Evolutionary conservation across 2,888 invertebrate genomes (phyloP).

Genomic region (Micoletzkya japonica): DNA sequence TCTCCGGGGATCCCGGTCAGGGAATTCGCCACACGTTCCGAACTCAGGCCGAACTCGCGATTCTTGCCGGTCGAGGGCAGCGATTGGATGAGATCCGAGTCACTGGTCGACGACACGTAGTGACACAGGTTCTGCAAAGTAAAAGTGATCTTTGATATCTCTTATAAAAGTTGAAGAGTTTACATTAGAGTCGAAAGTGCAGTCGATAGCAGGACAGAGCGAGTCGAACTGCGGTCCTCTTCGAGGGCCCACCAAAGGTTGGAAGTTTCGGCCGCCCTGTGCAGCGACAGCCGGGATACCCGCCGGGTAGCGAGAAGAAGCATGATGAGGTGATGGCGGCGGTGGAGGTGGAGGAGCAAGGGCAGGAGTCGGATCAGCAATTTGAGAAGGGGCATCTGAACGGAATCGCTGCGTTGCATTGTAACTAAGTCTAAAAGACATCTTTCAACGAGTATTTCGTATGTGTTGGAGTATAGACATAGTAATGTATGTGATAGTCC

Average conservation of each 20-base stretch:
- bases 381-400: background rate
- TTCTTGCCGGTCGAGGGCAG: conserved; percentile 29
- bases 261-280: conserved; percentile 15
- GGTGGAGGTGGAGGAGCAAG: conserved; percentile 21
- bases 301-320: conserved; percentile 4
- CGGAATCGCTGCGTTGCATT: background rate
- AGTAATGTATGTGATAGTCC: too few species aligned
- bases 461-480: too few species aligned
- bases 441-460: too few species aligned
- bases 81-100: conserved; percentile 29
- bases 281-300: background rate
- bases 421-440: too few species aligned
- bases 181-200: conserved; percentile 41
- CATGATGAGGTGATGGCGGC: background rate
- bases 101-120: conserved; percentile 38
- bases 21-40: conserved; percentile 44
- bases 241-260: conserved; percentile 33
- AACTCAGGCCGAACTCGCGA: conserved; percentile 43
- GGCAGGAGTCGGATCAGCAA: background rate
- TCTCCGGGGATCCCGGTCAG: conserved; percentile 52
- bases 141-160: too few species aligned
- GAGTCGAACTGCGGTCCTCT: conserved; percentile 41
- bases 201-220: conserved; percentile 43
- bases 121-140: conserved; percentile 43
- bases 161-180: background rate